Evolutionary conservation across 2,888 invertebrate genomes (phyloP).

Genomic region (Lycophotia porphyrea): DNA sequence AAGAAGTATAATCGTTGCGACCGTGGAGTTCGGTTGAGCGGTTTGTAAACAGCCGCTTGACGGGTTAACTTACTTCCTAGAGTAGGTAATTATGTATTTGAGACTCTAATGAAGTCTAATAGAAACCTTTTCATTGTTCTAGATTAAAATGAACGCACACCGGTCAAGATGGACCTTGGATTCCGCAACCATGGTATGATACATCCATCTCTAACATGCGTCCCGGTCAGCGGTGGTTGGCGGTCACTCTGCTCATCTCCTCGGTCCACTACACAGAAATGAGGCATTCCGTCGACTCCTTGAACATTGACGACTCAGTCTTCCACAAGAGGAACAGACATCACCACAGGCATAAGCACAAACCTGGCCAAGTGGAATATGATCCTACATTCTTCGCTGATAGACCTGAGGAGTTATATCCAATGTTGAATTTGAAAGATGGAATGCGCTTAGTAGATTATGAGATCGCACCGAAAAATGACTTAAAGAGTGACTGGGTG

Average conservation of each 20-base stretch:
- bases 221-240: conserved; percentile 82
- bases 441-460: conserved; percentile 73
- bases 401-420: conserved; percentile 70
- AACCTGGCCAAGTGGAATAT: conserved; percentile 70
- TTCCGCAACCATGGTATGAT: conserved; percentile 81
- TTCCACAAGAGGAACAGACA: conserved; percentile 75
- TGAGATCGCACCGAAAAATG: conserved; percentile 72
- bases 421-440: conserved; percentile 72
- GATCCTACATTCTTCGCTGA: conserved; percentile 70
- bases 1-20: no score
- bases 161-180: conserved; percentile 77
- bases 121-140: conserved; percentile 72
- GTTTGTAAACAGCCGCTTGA: no score
- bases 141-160: conserved; percentile 80
- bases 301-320: conserved; percentile 65
- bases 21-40: no score
- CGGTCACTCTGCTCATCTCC: conserved; percentile 79
- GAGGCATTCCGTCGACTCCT: conserved; percentile 74
- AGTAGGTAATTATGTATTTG: not conserved
- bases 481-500: conserved; percentile 79
- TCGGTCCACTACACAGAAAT: conserved; percentile 79
- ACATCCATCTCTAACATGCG: conserved; percentile 79
- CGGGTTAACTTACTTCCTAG: not conserved
- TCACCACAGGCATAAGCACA: conserved; percentile 84
- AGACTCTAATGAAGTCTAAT: conserved; percentile 4